These are phyloP conservation scores for Penaeus monodon DNA, from an alignment of 2,888 invertebrate species.

Conservation along the genomic window DNA sequence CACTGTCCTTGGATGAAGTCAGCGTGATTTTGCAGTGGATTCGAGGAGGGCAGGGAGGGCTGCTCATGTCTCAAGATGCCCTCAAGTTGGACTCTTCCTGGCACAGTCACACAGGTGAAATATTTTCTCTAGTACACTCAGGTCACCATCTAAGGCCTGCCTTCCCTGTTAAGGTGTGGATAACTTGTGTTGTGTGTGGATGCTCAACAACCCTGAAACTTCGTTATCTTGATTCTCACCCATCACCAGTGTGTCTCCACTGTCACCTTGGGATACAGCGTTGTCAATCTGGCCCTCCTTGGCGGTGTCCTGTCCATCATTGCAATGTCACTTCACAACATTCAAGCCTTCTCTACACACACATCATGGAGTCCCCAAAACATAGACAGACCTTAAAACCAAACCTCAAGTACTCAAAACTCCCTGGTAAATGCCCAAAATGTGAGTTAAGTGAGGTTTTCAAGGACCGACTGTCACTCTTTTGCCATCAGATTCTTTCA, in stretches of 20 bases:
- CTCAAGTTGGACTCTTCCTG: slow-evolving; percentile 22
- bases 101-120: slow-evolving; percentile 46
- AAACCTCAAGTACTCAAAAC: slow-evolving; percentile 31
- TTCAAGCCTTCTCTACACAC: slow-evolving; percentile 31
- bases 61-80: slow-evolving; percentile 39
- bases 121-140: slow-evolving; percentile 24
- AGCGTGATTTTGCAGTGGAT: slow-evolving; percentile 42
- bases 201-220: slow-evolving; percentile 38
- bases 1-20: slow-evolving; percentile 32
- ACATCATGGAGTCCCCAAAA: slow-evolving; percentile 45
- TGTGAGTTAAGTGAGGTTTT: slow-evolving; percentile 29
- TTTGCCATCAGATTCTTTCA: slow-evolving; percentile 54
- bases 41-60: slow-evolving; percentile 41
- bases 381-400: slow-evolving; percentile 48
- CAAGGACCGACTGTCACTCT: slow-evolving; percentile 36
- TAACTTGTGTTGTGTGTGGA: slow-evolving; percentile 47
- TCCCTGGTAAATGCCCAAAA: slow-evolving; percentile 39
- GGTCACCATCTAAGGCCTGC: slow-evolving; percentile 36
- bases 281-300: slow-evolving; percentile 40
- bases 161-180: slow-evolving; percentile 31
- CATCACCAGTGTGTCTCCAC: slow-evolving; percentile 39
- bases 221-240: slow-evolving; percentile 29
- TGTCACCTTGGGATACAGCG: slow-evolving; percentile 32
- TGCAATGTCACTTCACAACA: slow-evolving; percentile 20
- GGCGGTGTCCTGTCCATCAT: slow-evolving; percentile 40